phyloP scores from a whole-genome alignment of 1,140 invertebrate genomes.

The Drosophila ficusphila region DNA sequence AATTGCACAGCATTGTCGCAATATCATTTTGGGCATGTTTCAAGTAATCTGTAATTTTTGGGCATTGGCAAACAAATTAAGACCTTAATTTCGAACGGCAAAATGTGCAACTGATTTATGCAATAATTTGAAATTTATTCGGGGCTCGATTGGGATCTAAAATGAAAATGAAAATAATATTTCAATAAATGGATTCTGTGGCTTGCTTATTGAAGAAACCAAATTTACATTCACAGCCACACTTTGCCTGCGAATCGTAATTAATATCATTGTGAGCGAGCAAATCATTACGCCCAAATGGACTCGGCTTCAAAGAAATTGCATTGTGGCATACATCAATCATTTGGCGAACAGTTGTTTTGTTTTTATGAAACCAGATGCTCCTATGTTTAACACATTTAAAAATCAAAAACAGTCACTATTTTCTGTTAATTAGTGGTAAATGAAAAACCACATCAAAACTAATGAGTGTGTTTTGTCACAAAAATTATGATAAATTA shows the following conservation, averaged over 20 bases:
- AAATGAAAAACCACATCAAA: too few relatives aligned
- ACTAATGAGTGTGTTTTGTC: too few relatives aligned
- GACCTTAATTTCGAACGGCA: conserved; percentile 13
- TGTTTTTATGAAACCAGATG: too few relatives aligned
- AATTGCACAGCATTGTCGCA: conserved; percentile 29
- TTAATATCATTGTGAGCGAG: conserved; percentile 7
- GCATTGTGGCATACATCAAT: conserved; percentile 8
- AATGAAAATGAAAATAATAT: conserved; percentile 17
- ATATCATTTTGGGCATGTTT: not conserved
- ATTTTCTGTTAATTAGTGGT: too few relatives aligned
- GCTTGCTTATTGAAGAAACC: conserved; percentile 4
- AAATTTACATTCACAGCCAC: not conserved
- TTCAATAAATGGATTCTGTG: conserved; percentile 5
- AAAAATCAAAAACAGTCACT: too few relatives aligned
- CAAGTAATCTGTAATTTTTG: conserved; percentile 26
- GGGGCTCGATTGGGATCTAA: conserved; percentile 13
- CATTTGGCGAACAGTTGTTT: not conserved
- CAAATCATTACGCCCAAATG: conserved; percentile 1
- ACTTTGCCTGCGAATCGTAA: conserved; percentile 7
- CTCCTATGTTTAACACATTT: too few relatives aligned
- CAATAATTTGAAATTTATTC: conserved; percentile 8
- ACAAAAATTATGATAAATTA: too few relatives aligned
- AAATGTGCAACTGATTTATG: conserved; percentile 44
- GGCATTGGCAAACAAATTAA: conserved; percentile 16
- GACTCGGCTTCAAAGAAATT: not conserved